Conservation (phyloP, 2,888 invertebrate genomes). For the Ophraella communa region DNA sequence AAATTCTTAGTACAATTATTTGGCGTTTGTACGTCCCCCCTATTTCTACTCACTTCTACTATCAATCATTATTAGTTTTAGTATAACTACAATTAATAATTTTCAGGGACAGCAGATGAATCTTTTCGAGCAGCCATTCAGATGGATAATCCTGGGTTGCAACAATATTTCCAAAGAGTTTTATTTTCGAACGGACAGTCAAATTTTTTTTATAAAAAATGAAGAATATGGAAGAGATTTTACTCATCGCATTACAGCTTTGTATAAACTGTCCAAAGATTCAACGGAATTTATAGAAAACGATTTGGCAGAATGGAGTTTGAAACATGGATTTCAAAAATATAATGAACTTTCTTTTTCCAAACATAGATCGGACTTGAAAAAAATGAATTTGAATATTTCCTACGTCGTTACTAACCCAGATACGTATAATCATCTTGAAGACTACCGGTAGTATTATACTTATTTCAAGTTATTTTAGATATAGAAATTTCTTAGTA, state of each 20-base stretch:
- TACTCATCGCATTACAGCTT: conserved; percentile 36
- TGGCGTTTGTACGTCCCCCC: too few species aligned
- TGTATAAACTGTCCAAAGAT: conserved; percentile 41
- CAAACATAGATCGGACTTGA: conserved; percentile 37
- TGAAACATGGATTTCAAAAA: conserved; percentile 22
- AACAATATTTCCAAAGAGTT: conserved; percentile 32
- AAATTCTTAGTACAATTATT: too few species aligned
- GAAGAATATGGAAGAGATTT: conserved; percentile 5
- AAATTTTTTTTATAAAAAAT: conserved; percentile 42
- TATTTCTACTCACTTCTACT: too few species aligned
- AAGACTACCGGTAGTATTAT: conserved; percentile 55
- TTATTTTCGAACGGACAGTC: conserved; percentile 44
- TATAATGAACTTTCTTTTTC: conserved; percentile 27
- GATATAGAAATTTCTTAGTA: too few species aligned
- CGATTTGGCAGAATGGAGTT: conserved; percentile 33
- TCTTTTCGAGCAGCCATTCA: conserved; percentile 44
- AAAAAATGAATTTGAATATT: conserved; percentile 45
- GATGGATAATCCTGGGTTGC: conserved; percentile 45
- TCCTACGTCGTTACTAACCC: conserved; percentile 55
- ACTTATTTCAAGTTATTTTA: not conserved
- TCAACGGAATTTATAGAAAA: conserved; percentile 29
- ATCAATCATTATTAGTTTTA: too few species aligned
- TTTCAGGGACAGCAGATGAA: conserved; percentile 42
- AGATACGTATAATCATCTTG: conserved; percentile 58
- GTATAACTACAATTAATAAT: too few species aligned